These are phyloP conservation scores for Clanis bilineata DNA, from an alignment of 2,888 invertebrate genomes.

Conservation along the genomic window DNA sequence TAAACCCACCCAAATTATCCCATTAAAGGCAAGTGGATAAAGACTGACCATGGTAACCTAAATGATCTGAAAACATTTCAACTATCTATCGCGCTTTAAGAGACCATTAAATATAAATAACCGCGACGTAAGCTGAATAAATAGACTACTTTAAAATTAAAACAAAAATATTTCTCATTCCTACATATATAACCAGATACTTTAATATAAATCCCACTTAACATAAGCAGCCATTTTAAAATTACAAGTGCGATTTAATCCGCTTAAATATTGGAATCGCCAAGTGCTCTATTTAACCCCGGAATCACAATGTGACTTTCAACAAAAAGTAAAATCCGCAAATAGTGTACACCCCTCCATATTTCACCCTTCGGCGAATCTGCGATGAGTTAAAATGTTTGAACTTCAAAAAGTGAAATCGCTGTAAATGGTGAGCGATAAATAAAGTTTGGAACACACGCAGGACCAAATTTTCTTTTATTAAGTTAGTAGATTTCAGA, in stretches of 20 bases:
- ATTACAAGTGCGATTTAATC: constrained; percentile 27
- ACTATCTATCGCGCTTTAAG: too few species aligned
- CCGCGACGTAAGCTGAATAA: too few species aligned
- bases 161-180: too few species aligned
- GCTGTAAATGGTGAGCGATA: constrained; percentile 20
- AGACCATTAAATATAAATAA: too few species aligned
- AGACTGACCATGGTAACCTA: too few species aligned
- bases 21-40: too few species aligned
- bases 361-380: constrained; percentile 68
- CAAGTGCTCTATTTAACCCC: constrained; percentile 52
- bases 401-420: constrained; percentile 57
- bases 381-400: constrained; percentile 56
- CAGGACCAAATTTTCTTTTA: not conserved
- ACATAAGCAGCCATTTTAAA: not conserved
- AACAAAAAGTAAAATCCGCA: constrained; percentile 65
- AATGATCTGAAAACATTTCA: too few species aligned
- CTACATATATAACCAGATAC: not conserved
- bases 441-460: constrained; percentile 2
- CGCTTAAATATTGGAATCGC: constrained; percentile 32
- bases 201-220: not conserved
- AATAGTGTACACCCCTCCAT: constrained; percentile 57
- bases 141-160: too few species aligned
- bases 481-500: not conserved
- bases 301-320: constrained; percentile 42
- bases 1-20: too few species aligned